These are phyloP conservation scores for Nematostella vectensis DNA, from an alignment of 92 coral and sea anemone genomes.

Conservation along the genomic window DNA sequence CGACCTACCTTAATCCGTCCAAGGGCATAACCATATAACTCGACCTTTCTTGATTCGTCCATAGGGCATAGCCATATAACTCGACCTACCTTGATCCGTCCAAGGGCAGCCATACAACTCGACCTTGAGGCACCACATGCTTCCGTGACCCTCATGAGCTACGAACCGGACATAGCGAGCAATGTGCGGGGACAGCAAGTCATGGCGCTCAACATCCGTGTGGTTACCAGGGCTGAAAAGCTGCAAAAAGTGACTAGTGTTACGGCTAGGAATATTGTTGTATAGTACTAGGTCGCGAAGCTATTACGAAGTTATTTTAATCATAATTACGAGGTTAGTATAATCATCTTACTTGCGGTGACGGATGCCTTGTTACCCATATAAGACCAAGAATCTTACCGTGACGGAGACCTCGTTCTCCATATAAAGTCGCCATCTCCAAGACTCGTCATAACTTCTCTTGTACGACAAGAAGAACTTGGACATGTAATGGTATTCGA, in stretches of 20 bases:
- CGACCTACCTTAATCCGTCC: too few relatives aligned
- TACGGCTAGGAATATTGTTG: not conserved
- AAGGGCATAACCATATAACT: too few relatives aligned
- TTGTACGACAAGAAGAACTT: conserved; percentile 64
- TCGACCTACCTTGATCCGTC: conserved; percentile 62
- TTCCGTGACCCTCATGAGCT: conserved; percentile 47
- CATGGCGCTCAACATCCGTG: conserved; percentile 27
- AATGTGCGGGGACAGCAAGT: conserved; percentile 61
- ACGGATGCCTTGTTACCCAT: too few relatives aligned
- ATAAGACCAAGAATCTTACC: too few relatives aligned
- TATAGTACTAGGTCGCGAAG: too few relatives aligned
- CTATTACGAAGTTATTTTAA: too few relatives aligned
- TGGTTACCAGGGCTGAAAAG: conserved; percentile 25
- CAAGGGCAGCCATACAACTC: conserved; percentile 84
- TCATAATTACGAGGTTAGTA: too few relatives aligned
- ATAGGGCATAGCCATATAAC: too few relatives aligned
- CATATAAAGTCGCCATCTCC: conserved; percentile 81
- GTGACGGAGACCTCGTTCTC: conserved; percentile 69
- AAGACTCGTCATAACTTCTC: conserved; percentile 44
- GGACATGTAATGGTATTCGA: conserved; percentile 40
- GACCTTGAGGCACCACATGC: conserved; percentile 68
- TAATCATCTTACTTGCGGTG: too few relatives aligned
- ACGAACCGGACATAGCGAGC: conserved; percentile 80
- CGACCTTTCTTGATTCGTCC: too few relatives aligned
- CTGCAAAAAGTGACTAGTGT: conserved; percentile 20